Base-by-base conservation (phyloP, 2,113 vertebrate genomes). In the Coptodon bakossiorum region DNA sequence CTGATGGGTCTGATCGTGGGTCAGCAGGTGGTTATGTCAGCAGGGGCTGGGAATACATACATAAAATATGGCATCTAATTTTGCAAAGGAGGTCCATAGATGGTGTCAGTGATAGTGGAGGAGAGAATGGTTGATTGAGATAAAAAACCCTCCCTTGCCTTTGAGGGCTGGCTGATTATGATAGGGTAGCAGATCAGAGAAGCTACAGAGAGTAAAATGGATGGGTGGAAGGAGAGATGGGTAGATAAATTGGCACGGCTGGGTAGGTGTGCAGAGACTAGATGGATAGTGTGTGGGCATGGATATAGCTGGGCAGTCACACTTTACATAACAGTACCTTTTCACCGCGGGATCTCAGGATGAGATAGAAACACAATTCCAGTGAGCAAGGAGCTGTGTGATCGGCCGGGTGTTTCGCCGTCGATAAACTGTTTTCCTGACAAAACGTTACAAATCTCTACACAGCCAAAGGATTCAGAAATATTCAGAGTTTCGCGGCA, bases 81-180 rank as follows among this genome's bases (percentile, higher is more conserved):
- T 92, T 29, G 80, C n/a, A 45, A 84, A 68, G 76, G 83, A 86
- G 86, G 68, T 81, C 59, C 40, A 5, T 76, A 90, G 86, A 92
- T 85, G 85, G 43, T 71, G 22, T 61, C 5, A 36, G 54, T 27
- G 88, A 90, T 56, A 34, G 82, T 22, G 81, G 80, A 78, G 63
- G 80, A 83, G 53, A 86, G 84, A 90, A 71, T 14, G 83, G 56
- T 19, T 89, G 91, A 94, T 86, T 91, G 88, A 94, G 91, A 94
- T 95, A 82, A 92, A 93, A 92, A 88, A 94, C 43, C 31, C 34
- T 17, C 85, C 50, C 40, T 87, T 19, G 71, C 63, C 91, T 93
- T 81, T 57, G 81, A 93, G 88, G 73, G 82, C 11, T 68, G 78
- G 50, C 48, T 89, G 80, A 92, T 92, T 88, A 89, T 80, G 80